Evolutionary conservation across 1,140 invertebrate species (phyloP).

Genomic region (Anthonomus grandis): DNA sequence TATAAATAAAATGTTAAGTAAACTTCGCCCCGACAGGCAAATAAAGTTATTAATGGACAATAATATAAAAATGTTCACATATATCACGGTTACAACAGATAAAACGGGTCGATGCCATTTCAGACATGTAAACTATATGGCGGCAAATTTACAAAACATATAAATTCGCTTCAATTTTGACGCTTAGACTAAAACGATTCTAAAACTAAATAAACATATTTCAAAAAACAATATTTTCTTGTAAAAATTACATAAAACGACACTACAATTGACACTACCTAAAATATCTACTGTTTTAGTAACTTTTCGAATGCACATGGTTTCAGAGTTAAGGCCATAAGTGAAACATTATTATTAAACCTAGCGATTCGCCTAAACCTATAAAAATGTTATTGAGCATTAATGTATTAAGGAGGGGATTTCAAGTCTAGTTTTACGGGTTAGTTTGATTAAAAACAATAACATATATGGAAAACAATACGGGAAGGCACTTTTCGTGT

Average conservation of each 20-base stretch:
- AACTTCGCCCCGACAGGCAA: conserved; percentile 4
- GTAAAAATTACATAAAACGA: too few species aligned
- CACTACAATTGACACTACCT: too few species aligned
- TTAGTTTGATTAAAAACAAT: background rate
- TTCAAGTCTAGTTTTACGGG: background rate
- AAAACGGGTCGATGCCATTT: background rate
- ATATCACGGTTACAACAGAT: background rate
- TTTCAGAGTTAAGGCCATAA: conserved; percentile 3
- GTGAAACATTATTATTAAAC: background rate
- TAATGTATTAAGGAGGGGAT: background rate
- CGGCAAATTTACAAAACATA: background rate
- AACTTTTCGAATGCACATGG: conserved; percentile 1
- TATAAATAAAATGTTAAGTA: background rate
- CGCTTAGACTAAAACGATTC: conserved; percentile 17
- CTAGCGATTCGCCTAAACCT: too few species aligned
- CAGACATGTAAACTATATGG: background rate
- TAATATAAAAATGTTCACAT: background rate
- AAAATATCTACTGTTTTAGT: too few species aligned
- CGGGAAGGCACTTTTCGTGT: background rate
- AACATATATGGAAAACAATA: too few species aligned
- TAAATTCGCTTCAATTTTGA: background rate
- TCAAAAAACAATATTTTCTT: too few species aligned
- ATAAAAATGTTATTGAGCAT: conserved; percentile 11
- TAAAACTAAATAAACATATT: too few species aligned
- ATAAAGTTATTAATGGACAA: conserved; percentile 4